These are phyloP conservation scores for Venustaconcha ellipsiformis DNA, from an alignment of 1,140 invertebrate species.

Conservation along the genomic window DNA sequence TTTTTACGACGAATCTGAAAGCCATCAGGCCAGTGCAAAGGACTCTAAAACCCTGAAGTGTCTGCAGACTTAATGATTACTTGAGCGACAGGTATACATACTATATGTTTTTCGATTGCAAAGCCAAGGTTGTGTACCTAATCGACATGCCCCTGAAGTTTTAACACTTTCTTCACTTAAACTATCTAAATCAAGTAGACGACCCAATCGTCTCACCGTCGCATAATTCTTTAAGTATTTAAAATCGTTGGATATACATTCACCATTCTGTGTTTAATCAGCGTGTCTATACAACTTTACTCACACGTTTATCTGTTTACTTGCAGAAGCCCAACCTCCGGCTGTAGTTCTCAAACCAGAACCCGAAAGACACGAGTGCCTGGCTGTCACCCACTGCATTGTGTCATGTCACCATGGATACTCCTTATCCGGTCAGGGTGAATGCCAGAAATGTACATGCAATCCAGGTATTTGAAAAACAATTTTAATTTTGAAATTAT, in stretches of 20 bases:
- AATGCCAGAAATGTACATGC: constrained; percentile 40
- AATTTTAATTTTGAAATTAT: too few species aligned
- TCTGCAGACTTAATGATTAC: too few species aligned
- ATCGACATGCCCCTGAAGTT: too few species aligned
- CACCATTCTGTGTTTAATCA: neutral
- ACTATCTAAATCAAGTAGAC: too few species aligned
- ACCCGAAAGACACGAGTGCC: constrained; percentile 36
- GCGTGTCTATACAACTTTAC: neutral
- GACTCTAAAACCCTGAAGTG: too few species aligned
- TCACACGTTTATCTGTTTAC: neutral
- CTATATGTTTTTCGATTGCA: too few species aligned
- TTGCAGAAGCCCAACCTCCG: neutral
- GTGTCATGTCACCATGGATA: constrained; percentile 43
- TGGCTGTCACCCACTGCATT: constrained; percentile 36
- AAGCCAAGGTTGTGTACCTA: too few species aligned
- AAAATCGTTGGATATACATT: neutral
- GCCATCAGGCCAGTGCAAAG: too few species aligned
- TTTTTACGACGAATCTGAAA: neutral
- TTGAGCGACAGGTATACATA: too few species aligned
- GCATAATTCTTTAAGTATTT: neutral
- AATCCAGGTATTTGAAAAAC: constrained; percentile 13
- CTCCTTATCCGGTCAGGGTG: constrained; percentile 35
- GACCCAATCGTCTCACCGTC: too few species aligned
- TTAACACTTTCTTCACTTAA: too few species aligned
- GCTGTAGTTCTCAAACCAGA: constrained; percentile 19